Evolutionary conservation across 1,140 invertebrate species (phyloP), one percentile per base, ranked within the genome.

Genomic region (Cryptotermes secundus): DNA sequence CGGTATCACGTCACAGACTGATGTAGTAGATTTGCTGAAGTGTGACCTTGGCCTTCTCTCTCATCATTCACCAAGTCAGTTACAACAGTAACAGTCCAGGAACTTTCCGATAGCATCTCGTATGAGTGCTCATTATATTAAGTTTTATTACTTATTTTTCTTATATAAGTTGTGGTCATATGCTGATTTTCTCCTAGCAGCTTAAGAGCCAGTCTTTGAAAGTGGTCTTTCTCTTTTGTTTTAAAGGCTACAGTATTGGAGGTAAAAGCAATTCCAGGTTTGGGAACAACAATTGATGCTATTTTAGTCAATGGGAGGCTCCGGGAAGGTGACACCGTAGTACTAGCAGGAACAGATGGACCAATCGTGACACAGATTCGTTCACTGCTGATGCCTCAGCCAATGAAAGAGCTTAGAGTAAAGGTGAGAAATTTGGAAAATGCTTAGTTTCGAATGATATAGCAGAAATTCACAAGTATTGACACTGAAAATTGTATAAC

Each of bases 261-360:
- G 93, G 98, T 99, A 9, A 99, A 99, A 93, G 97, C 98, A 2
- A 96, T 99, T 87, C 95, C 97, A 59, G 99, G 99, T 80, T 91
- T 99, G 84, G 99, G 99, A 36, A 99, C 98, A 84, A 99, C 99
- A 10, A 98, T 99, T 88, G 99, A 99, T 92, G 96, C 98, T 49
- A 99, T 99, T 90, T 92, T 99, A 83, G 96, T 99, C 59, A 99
- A 99, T 91, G 99, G 99, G 26, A 95, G 93, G 31, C 90, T 99
- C 38, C 92, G 92, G 79, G 98, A 99, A 90, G 97, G 98, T 35
- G 97, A 99, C 87, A 98, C 96, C 0, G 95, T 99, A 89, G 93
- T 99, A 38, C 90, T 99, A 53, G 98, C 99, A 19, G 99, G 99
- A 49, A 99, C 97, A 9, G 99, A 99, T 88, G 99, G 99, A 31